Percentiles rank a stretch among this genome's conserved stretches.
Conservation (phyloP, 2,113 vertebrate species). For the Reinhardtius hippoglossoides region DNA sequence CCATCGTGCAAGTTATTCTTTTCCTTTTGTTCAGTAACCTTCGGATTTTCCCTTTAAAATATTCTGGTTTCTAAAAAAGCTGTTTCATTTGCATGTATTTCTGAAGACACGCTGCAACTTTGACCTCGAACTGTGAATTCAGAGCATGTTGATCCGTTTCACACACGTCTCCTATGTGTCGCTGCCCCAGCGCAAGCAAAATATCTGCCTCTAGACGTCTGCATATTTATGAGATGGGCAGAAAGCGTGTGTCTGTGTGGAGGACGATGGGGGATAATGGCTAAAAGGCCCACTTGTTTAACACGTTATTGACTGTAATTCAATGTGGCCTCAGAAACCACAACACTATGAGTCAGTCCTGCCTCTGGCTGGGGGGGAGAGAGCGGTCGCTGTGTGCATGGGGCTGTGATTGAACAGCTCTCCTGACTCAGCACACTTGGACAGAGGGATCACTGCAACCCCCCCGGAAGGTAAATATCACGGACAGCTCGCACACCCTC, state of each 20-base stretch:
- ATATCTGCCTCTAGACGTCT: background rate
- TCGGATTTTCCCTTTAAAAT: background rate
- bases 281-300: background rate
- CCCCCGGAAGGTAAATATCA: constrained; percentile 24
- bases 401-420: background rate
- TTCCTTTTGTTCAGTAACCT: background rate
- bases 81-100: background rate
- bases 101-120: background rate
- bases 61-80: background rate
- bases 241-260: background rate
- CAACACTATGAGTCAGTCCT: background rate
- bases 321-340: constrained; percentile 3
- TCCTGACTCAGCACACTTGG: constrained; percentile 45
- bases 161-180: background rate
- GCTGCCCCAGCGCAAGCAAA: too few species aligned
- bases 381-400: background rate
- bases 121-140: background rate
- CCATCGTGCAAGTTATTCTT: background rate
- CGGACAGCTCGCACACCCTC: background rate
- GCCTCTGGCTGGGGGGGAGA: background rate
- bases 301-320: background rate
- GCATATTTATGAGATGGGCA: background rate
- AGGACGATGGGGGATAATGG: background rate
- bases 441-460: constrained; percentile 24
- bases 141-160: background rate